phyloP scores from a whole-genome alignment of 2,888 invertebrate species.

The Platycheirus rosarum region DNA sequence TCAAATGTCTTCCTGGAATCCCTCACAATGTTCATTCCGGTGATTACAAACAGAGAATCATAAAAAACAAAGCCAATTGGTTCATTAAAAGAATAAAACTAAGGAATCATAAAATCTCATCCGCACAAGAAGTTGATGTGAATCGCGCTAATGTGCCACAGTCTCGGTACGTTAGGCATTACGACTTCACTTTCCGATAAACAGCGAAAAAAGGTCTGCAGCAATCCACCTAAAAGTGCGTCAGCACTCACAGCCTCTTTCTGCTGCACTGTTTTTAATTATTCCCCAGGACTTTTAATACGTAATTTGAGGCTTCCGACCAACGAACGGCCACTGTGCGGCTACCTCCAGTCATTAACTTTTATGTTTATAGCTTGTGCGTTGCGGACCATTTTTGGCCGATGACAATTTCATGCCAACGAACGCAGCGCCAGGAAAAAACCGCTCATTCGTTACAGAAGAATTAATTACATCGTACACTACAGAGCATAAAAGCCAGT shows the following conservation, averaged over 20 bases:
- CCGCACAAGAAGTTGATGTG: slow-evolving; percentile 22
- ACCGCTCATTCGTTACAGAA: slow-evolving; percentile 59
- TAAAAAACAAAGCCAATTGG: not conserved
- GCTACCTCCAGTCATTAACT: slow-evolving; percentile 67
- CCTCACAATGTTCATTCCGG: not conserved
- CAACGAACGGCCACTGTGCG: slow-evolving; percentile 35
- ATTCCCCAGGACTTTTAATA: slow-evolving; percentile 29
- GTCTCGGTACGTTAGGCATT: slow-evolving; percentile 61
- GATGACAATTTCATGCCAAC: slow-evolving; percentile 69
- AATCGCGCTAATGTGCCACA: slow-evolving; percentile 41
- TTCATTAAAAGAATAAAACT: slow-evolving; percentile 11
- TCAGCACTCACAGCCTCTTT: not conserved
- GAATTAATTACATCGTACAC: slow-evolving; percentile 71
- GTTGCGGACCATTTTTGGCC: slow-evolving; percentile 44
- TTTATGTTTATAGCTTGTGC: slow-evolving; percentile 66
- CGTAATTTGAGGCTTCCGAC: slow-evolving; percentile 20
- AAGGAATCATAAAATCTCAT: slow-evolving; percentile 57
- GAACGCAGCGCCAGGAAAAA: slow-evolving; percentile 6
- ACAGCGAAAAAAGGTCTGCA: slow-evolving; percentile 38
- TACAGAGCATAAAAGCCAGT: slow-evolving; percentile 59
- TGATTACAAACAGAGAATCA: not conserved
- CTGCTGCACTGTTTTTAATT: slow-evolving; percentile 41
- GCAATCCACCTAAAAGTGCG: slow-evolving; percentile 28
- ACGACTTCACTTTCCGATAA: slow-evolving; percentile 51
- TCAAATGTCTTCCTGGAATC: too few relatives aligned